Evolutionary conservation across 2,888 invertebrate genomes (phyloP).

Genomic region (Nemotelus pantherinus): DNA sequence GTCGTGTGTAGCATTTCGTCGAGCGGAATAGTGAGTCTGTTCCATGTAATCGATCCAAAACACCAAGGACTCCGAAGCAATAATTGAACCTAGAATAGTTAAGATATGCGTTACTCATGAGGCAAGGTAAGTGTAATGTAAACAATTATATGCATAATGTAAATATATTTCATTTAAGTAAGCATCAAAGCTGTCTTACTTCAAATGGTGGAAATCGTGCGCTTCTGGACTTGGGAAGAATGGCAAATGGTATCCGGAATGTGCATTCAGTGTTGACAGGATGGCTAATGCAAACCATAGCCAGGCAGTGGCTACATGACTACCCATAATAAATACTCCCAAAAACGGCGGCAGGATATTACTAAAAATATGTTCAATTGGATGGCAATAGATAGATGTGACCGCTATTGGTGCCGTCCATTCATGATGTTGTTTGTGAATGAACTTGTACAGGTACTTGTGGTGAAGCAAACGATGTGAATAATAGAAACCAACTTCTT

Average conservation of each 20-base stretch:
- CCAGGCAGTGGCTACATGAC: conserved; percentile 80
- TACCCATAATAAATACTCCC: conserved; percentile 78
- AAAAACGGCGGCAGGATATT: conserved; percentile 80
- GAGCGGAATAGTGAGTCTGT: conserved; percentile 81
- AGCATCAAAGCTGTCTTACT: conserved; percentile 66
- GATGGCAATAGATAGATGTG: conserved; percentile 83
- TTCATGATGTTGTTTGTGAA: conserved; percentile 88
- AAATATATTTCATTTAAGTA: conserved; percentile 18
- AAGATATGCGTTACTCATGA: neutral
- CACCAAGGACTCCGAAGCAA: conserved; percentile 83
- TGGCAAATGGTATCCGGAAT: conserved; percentile 87
- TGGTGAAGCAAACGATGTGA: conserved; percentile 83
- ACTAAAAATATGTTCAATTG: conserved; percentile 79
- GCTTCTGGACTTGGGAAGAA: conserved; percentile 87
- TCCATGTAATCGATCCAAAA: conserved; percentile 83
- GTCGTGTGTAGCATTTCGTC: conserved; percentile 76
- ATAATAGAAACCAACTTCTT: conserved; percentile 86
- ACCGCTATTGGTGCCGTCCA: conserved; percentile 90
- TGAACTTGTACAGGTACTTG: conserved; percentile 78
- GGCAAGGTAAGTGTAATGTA: neutral
- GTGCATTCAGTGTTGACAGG: conserved; percentile 80
- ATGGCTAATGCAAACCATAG: conserved; percentile 84
- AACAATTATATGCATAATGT: neutral
- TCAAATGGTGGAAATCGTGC: conserved; percentile 88
- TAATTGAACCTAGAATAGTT: conserved; percentile 76